phyloP scores from a whole-genome alignment of 2,888 invertebrate species.

The Oasisia sp. region DNA sequence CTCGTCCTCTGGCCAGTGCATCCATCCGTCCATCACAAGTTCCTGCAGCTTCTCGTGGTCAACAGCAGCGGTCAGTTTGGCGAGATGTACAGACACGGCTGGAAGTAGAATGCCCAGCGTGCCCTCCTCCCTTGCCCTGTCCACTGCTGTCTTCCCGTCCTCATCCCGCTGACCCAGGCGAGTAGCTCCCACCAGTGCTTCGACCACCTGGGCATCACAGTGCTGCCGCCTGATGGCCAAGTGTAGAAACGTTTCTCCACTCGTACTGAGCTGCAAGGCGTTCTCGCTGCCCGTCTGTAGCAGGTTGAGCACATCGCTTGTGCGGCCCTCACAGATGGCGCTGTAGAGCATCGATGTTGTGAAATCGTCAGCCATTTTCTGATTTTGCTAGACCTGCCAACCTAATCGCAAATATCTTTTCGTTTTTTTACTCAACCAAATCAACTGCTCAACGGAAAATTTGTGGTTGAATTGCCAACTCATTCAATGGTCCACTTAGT shows the following conservation, averaged over 20 bases:
- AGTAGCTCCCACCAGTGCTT: background rate
- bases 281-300: background rate
- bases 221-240: background rate
- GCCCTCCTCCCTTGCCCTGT: background rate
- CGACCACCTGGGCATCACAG: constrained; percentile 13
- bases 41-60: constrained; percentile 19
- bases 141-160: constrained; percentile 21
- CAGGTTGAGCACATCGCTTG: constrained; percentile 13
- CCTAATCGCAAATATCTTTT: background rate
- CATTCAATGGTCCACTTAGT: background rate
- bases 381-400: background rate
- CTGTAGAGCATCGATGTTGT: background rate
- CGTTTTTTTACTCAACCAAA: background rate
- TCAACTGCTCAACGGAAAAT: background rate
- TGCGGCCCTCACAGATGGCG: background rate
- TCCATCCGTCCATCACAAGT: constrained; percentile 25
- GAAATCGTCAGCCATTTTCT: background rate
- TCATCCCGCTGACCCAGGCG: constrained; percentile 7
- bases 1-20: constrained; percentile 17
- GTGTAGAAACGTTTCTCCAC: constrained; percentile 19
- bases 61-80: background rate
- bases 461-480: background rate
- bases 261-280: background rate
- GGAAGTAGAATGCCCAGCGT: background rate
- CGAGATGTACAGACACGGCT: background rate